Conservation (phyloP, 1,140 invertebrate species). For the Xylocopa sonorina region DNA sequence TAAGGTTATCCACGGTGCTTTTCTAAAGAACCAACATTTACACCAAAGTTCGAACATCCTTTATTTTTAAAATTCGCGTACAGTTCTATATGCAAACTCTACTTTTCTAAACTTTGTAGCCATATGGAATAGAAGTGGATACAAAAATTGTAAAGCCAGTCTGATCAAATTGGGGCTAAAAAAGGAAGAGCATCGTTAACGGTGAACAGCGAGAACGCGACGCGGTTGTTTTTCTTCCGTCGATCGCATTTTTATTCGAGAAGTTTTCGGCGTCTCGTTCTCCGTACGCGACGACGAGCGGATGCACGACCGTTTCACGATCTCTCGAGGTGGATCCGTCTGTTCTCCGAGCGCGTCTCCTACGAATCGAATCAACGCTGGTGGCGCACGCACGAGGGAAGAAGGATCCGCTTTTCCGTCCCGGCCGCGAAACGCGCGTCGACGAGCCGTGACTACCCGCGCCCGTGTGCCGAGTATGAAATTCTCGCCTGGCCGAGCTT, state of each 20-base stretch:
- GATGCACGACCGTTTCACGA: neutral
- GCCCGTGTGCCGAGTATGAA: slow-evolving; percentile 1
- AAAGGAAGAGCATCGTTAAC: slow-evolving; percentile 11
- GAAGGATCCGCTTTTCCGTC: slow-evolving; percentile 5
- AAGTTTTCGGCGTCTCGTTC: neutral
- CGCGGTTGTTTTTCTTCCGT: slow-evolving; percentile 26
- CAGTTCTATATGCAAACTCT: too few relatives aligned
- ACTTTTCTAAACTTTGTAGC: too few relatives aligned
- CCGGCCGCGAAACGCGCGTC: neutral
- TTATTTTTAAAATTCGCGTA: too few relatives aligned
- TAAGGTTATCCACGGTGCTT: too few relatives aligned
- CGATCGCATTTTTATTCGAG: slow-evolving; percentile 5
- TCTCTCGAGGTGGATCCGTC: neutral
- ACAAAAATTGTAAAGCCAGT: too few relatives aligned
- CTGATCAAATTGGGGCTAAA: neutral
- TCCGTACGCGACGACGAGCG: too few relatives aligned
- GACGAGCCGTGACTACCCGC: neutral
- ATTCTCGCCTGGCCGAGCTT: slow-evolving; percentile 24
- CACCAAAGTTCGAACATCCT: too few relatives aligned
- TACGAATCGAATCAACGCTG: slow-evolving; percentile 19
- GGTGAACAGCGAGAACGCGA: neutral
- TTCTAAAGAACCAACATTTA: neutral
- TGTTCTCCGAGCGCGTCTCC: neutral
- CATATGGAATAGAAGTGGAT: too few relatives aligned
- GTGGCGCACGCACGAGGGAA: neutral